Conservation (phyloP, 2,888 invertebrate genomes). For the Drosophila falleni region DNA sequence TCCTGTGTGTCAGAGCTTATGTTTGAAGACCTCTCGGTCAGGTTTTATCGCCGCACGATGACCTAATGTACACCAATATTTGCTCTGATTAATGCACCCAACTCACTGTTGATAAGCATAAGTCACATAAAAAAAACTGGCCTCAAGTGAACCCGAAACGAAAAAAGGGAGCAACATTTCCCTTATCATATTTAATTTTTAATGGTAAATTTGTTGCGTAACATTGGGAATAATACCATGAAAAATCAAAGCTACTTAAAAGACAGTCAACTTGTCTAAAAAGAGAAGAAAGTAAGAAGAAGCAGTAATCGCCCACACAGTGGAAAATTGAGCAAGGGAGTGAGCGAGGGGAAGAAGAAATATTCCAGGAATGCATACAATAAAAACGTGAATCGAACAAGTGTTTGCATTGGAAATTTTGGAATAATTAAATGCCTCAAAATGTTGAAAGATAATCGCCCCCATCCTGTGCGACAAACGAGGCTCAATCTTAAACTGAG, state of each 20-base stretch:
- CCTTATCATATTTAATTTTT: constrained; percentile 36
- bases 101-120: constrained; percentile 51
- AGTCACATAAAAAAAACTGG: constrained; percentile 36
- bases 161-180: constrained; percentile 21
- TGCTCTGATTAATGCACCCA: constrained; percentile 56
- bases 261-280: background rate
- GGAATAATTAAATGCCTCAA: constrained; percentile 76
- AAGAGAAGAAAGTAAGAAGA: background rate
- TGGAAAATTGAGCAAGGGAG: background rate
- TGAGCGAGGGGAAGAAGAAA: background rate
- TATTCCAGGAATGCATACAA: constrained; percentile 39
- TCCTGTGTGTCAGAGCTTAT: constrained; percentile 54
- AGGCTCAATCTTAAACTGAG: constrained; percentile 16
- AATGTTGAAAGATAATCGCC: constrained; percentile 53
- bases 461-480: constrained; percentile 60
- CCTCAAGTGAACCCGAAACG: constrained; percentile 41
- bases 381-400: constrained; percentile 52
- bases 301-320: constrained; percentile 21
- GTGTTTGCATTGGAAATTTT: constrained; percentile 73
- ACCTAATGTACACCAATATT: constrained; percentile 75
- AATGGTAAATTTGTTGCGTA: constrained; percentile 36
- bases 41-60: constrained; percentile 62
- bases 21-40: constrained; percentile 11
- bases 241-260: constrained; percentile 19
- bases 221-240: constrained; percentile 17